These are phyloP conservation scores for Psittacula cyanocephala DNA, from an alignment of 2,113 vertebrate genomes.

Conservation along the genomic window DNA sequence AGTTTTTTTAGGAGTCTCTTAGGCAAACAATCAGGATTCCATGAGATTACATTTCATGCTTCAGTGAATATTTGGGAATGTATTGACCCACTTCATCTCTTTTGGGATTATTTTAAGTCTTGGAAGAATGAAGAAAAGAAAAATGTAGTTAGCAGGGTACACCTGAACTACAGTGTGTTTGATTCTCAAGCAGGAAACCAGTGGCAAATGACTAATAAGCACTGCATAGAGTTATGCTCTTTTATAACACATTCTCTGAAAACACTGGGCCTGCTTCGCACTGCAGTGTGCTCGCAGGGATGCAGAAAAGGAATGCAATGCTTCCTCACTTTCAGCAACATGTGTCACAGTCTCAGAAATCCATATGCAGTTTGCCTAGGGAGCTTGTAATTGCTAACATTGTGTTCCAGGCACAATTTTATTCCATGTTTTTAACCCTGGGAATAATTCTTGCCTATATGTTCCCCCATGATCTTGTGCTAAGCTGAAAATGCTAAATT, in stretches of 20 bases:
- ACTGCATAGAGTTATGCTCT: neutral
- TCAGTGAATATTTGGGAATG: slow-evolving; percentile 31
- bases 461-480: neutral
- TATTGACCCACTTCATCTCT: neutral
- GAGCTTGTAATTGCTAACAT: neutral
- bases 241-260: neutral
- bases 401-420: neutral
- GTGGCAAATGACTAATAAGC: neutral
- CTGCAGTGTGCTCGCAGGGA: neutral
- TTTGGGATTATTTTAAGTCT: slow-evolving; percentile 1
- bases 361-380: neutral
- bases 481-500: neutral
- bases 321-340: neutral
- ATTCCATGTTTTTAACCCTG: neutral
- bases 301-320: neutral
- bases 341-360: neutral
- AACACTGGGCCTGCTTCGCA: neutral
- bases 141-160: neutral
- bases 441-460: neutral
- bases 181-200: neutral
- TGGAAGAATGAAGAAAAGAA: neutral
- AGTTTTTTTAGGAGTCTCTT: neutral
- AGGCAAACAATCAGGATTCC: neutral
- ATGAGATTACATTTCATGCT: slow-evolving; percentile 31
- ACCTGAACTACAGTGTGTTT: neutral